phyloP scores from a whole-genome alignment of 2,113 vertebrate species.

The Phylloscopus whistleri region DNA sequence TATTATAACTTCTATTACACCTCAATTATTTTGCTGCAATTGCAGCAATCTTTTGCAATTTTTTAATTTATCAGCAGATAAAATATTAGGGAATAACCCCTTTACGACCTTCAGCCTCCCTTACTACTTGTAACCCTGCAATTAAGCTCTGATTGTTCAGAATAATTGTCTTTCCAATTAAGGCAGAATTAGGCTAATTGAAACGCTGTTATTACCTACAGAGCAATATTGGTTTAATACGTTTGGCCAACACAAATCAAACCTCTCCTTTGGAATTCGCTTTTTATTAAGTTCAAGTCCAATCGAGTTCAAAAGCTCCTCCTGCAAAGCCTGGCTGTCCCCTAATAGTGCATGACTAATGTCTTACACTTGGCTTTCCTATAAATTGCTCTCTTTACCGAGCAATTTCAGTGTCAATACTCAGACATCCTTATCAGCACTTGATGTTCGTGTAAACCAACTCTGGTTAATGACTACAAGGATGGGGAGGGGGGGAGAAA shows the following conservation, averaged over 20 bases:
- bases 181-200: conserved; percentile 29
- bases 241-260: neutral
- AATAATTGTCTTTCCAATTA: neutral
- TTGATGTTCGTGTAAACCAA: conserved; percentile 67
- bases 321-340: conserved; percentile 33
- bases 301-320: conserved; percentile 39
- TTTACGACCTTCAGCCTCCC: neutral
- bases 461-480: conserved; percentile 45
- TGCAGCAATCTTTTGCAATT: neutral
- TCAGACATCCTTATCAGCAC: conserved; percentile 69
- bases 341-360: conserved; percentile 72
- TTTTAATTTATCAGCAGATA: neutral
- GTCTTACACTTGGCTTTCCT: conserved; percentile 58
- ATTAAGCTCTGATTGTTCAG: conserved; percentile 13
- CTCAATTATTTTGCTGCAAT: neutral
- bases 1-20: neutral
- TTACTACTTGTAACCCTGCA: neutral
- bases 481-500: neutral
- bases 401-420: conserved; percentile 58
- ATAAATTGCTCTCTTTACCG: conserved; percentile 61
- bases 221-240: neutral
- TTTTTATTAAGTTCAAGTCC: conserved; percentile 63
- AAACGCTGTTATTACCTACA: conserved; percentile 8
- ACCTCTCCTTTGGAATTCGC: neutral
- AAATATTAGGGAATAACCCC: neutral